These are phyloP conservation scores for Tokudaia muenninki DNA, from an alignment of 2,797 vertebrate species.

Conservation along the genomic window DNA sequence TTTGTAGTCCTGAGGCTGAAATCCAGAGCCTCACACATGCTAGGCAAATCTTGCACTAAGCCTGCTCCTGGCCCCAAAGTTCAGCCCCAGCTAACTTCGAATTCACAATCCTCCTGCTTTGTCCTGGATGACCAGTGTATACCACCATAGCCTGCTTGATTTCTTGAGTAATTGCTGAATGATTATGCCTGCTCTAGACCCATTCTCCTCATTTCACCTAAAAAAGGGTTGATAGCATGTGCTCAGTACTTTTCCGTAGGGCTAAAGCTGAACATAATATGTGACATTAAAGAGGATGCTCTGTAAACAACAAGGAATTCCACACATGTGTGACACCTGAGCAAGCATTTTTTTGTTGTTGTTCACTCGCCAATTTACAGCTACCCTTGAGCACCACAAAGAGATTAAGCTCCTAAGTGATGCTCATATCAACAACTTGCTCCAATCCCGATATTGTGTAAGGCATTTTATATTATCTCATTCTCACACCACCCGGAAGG, in stretches of 20 bases:
- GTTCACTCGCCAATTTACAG: not conserved
- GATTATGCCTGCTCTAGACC: not conserved
- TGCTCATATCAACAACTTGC: not conserved
- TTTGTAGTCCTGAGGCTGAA: not conserved
- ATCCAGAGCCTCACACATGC: not conserved
- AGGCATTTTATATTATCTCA: constrained; percentile 7
- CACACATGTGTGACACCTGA: not conserved
- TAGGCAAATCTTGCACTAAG: not conserved
- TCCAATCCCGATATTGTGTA: not conserved
- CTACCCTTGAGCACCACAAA: not conserved
- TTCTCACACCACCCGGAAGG: not conserved
- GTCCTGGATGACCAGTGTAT: not conserved
- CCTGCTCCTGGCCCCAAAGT: not conserved
- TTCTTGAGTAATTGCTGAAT: not conserved
- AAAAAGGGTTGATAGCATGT: not conserved
- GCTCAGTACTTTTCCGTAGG: not conserved
- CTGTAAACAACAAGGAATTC: not conserved
- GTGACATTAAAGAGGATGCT: not conserved
- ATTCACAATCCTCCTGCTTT: not conserved
- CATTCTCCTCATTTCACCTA: not conserved
- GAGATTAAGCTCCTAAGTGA: not conserved
- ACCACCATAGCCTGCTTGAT: not conserved
- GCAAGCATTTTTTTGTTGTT: not conserved
- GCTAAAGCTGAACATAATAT: not conserved
- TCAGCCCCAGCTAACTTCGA: not conserved